These are phyloP conservation scores for Pteruthius melanotis DNA, from an alignment of 2,113 vertebrate species.

Conservation along the genomic window DNA sequence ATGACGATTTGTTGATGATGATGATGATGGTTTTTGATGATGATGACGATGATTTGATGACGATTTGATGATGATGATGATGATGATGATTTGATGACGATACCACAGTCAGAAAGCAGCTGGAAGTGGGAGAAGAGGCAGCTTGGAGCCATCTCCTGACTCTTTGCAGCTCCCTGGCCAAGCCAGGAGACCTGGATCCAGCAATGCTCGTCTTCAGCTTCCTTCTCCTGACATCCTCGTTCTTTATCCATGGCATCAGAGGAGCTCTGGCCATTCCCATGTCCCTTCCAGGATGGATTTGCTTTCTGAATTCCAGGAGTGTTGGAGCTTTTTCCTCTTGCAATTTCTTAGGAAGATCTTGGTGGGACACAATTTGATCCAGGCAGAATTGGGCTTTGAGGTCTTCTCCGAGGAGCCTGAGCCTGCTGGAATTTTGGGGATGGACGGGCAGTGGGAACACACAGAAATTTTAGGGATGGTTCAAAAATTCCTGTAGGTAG, in stretches of 20 bases:
- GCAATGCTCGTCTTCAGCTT: not conserved
- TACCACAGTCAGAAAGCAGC: not conserved
- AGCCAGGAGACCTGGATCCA: not conserved
- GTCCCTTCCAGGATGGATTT: not conserved
- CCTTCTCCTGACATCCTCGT: not conserved
- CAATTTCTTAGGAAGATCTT: not conserved
- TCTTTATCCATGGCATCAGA: accelerated
- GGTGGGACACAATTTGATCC: not conserved
- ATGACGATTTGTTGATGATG: not conserved
- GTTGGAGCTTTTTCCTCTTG: not conserved
- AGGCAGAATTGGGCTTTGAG: not conserved
- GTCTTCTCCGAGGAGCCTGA: not conserved
- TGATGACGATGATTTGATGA: not conserved
- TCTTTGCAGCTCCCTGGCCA: not conserved
- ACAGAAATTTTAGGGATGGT: not conserved
- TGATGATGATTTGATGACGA: not conserved
- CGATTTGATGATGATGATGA: not conserved
- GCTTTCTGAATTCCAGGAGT: not conserved
- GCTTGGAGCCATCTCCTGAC: not conserved
- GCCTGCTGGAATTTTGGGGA: not conserved
- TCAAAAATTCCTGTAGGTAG: not conserved
- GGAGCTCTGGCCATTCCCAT: not conserved
- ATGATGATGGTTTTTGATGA: not conserved
- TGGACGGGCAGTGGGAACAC: not conserved
- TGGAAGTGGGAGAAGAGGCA: not conserved